Evolutionary conservation across 2,797 vertebrate species (phyloP).

Genomic region (Poecile montanus): DNA sequence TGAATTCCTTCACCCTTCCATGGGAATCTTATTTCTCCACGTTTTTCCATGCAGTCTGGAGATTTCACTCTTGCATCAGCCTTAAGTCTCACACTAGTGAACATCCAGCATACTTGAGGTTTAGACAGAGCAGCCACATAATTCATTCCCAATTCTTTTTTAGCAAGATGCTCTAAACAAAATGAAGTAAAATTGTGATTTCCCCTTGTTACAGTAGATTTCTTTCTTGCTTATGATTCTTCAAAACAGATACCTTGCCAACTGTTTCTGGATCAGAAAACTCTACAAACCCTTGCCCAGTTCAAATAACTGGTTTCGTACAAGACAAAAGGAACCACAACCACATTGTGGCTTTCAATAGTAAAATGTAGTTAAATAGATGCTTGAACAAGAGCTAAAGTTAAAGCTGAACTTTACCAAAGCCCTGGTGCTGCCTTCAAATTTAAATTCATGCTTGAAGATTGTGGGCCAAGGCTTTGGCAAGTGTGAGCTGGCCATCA

Average conservation of each 20-base stretch:
- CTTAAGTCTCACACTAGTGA: not conserved
- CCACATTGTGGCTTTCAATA: not conserved
- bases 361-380: not conserved
- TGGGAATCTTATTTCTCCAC: not conserved
- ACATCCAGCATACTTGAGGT: not conserved
- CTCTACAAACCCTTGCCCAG: not conserved
- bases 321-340: constrained; percentile 29
- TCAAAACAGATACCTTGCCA: constrained; percentile 13
- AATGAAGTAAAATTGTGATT: not conserved
- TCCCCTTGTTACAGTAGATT: not conserved
- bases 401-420: not conserved
- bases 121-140: not conserved
- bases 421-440: not conserved
- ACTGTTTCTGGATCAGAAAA: not conserved
- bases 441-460: not conserved
- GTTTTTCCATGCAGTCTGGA: not conserved
- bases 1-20: not conserved
- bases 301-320: not conserved
- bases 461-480: not conserved
- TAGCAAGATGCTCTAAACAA: not conserved
- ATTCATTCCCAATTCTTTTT: not conserved
- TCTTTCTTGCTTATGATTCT: not conserved
- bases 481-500: not conserved
- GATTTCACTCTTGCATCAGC: not conserved
- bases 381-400: not conserved